Evolutionary conservation across 1,140 invertebrate species (phyloP), one percentile per base, ranked within the genome.

Genomic region (Cotesia glomerata): DNA sequence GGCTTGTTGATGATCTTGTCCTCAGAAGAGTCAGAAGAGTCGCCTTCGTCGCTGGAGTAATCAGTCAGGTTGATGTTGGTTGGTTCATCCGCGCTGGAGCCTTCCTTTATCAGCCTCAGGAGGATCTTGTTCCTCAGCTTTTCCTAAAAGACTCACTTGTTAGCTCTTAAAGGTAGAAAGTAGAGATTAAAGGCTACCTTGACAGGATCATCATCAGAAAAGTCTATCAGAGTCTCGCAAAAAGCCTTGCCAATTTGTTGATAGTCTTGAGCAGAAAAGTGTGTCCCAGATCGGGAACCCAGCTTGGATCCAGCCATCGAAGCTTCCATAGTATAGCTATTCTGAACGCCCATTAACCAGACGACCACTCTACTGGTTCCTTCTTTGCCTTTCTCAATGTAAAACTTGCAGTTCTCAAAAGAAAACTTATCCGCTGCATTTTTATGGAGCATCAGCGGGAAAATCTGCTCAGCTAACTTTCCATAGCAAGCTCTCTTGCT

Each of bases 251-350:
- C 96, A 80, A 97, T 91, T 73, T 91, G 89, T 80, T 95, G 93
- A 81, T 92, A 95, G 81, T 97, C 95, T 75, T 91, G 89, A 0
- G 90, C 91, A 14, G 90, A 92, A 82, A 97, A 98, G 84, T 98
- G 96, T n/a, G 93, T 96, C 0, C 93, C 93, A 73, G 91, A 90
- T 82, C 94, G 90, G n/a, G 90, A 90, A 1, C 93, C 93, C 34
- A 95, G 82, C 70, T 91, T 93, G 13, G 95, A 95, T 8, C 96
- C 96, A 69, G 94, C 95, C 87, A 97, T 95, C 0, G 95, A 97
- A 1, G 95, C 95, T 87, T 98, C 97, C 90, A 98, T 92, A 1
- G 96, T 98, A 82, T 96, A 98, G 84, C 95, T 97, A 78, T 97
- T 96, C 59, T 93, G 91, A 16, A 98, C 94, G 9, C 96, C 96